A percentile compares a stretch with the other conserved stretches of the same genome.
Conservation (phyloP, 2,113 vertebrate genomes). For the Scomber colias region DNA sequence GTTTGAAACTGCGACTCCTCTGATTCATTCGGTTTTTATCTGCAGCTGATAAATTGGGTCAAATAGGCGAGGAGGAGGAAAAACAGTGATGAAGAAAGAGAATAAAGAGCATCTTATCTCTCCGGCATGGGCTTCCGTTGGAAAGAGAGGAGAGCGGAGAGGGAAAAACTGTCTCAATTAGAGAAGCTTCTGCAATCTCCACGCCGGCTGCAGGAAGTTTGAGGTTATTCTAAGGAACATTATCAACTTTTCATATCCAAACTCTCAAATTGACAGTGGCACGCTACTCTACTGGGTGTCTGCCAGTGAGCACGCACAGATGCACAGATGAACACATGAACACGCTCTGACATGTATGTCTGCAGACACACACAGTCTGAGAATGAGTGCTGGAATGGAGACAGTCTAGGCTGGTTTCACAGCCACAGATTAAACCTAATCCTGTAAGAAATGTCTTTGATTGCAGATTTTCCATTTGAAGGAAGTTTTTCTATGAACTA, state of each 20-base stretch:
- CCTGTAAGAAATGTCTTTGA: slow-evolving; percentile 69
- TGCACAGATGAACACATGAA: not conserved
- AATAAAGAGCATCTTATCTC: slow-evolving; percentile 56
- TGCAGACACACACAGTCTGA: slow-evolving; percentile 36
- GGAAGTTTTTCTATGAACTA: slow-evolving; percentile 15
- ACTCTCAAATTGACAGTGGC: slow-evolving; percentile 35
- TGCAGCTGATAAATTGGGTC: slow-evolving; percentile 69
- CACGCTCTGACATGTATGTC: slow-evolving; percentile 5
- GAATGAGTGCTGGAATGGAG: slow-evolving; percentile 50
- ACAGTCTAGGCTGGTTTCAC: slow-evolving; percentile 65
- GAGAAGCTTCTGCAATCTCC: slow-evolving; percentile 36
- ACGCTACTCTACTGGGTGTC: slow-evolving; percentile 12
- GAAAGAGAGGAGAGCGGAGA: slow-evolving; percentile 25
- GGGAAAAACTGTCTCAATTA: slow-evolving; percentile 57
- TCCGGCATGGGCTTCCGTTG: slow-evolving; percentile 24
- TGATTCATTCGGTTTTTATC: slow-evolving; percentile 72
- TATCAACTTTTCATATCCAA: slow-evolving; percentile 58
- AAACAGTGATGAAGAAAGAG: slow-evolving; percentile 37
- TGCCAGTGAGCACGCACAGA: slow-evolving; percentile 14
- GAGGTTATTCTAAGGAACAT: slow-evolving; percentile 58
- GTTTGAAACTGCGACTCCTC: slow-evolving; percentile 34
- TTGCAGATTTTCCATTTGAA: slow-evolving; percentile 65
- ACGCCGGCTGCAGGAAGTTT: slow-evolving; percentile 30
- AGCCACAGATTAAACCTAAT: slow-evolving; percentile 72
- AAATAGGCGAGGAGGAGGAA: slow-evolving; percentile 61